Conservation (phyloP, 2,888 invertebrate genomes). For the Eudasyphora cyanicolor region DNA sequence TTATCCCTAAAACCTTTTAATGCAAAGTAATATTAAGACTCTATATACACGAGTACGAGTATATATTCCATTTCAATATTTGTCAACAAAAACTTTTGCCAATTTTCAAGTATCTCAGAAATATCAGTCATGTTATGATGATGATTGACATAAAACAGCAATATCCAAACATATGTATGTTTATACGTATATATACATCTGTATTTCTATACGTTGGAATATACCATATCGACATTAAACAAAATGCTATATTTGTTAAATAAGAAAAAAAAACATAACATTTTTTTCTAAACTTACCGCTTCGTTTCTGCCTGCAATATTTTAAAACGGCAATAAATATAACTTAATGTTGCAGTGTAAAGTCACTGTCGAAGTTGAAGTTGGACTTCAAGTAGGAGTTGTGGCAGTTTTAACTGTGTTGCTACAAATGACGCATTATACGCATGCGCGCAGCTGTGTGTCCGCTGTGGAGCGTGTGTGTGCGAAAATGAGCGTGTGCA, state of each 20-base stretch:
- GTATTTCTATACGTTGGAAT: no score
- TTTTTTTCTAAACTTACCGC: not conserved
- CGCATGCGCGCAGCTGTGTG: constrained; percentile 59
- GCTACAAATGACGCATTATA: constrained; percentile 64
- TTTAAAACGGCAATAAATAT: constrained; percentile 54
- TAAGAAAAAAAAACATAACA: not conserved
- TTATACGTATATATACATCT: not conserved
- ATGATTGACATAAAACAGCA: no score
- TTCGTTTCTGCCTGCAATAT: not conserved
- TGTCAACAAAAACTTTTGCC: not conserved
- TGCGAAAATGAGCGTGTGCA: no score
- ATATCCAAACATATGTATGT: no score
- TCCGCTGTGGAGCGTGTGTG: constrained; percentile 37
- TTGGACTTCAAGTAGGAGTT: constrained; percentile 47
- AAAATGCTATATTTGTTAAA: constrained; percentile 1
- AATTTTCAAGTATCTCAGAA: no score
- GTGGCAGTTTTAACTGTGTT: constrained; percentile 44
- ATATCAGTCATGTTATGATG: no score
- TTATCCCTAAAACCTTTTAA: no score
- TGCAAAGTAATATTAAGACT: no score
- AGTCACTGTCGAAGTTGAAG: not conserved
- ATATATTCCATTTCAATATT: not conserved
- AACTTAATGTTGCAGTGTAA: constrained; percentile 34
- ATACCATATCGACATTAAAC: not conserved
- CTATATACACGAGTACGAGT: no score